phyloP scores from a whole-genome alignment of 2,113 vertebrate species.

The Entomyzon cyanotis region DNA sequence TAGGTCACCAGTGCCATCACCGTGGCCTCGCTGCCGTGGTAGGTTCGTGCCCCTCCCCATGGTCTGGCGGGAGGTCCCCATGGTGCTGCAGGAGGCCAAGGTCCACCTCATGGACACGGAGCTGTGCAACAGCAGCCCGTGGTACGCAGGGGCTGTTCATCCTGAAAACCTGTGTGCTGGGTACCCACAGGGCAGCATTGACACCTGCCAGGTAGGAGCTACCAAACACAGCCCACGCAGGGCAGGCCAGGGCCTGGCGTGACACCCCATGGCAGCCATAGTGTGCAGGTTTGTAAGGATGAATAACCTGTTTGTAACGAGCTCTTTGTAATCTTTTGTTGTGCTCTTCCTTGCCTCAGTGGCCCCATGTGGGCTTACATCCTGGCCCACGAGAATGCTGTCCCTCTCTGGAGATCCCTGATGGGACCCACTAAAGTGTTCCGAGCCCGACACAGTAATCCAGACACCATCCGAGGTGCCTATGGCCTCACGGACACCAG shows the following conservation, averaged over 20 bases:
- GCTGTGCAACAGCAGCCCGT: background rate
- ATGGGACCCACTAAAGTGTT: slow-evolving; percentile 98
- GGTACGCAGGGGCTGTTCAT: background rate
- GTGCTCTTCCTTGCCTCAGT: slow-evolving; percentile 58
- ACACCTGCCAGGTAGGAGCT: background rate
- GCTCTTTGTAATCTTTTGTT: background rate
- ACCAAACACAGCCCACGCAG: background rate
- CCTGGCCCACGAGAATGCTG: slow-evolving; percentile 86
- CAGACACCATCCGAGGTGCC: slow-evolving; percentile 83
- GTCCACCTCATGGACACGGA: background rate
- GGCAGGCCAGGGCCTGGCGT: background rate
- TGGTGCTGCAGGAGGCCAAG: background rate
- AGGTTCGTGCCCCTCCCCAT: background rate
- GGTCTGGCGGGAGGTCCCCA: background rate
- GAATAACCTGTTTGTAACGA: background rate
- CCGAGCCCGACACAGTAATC: slow-evolving; percentile 80
- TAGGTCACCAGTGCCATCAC: background rate
- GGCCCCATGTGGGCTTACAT: slow-evolving; percentile 94
- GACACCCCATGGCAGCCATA: background rate
- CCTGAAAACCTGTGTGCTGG: background rate
- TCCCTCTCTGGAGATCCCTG: slow-evolving; percentile 85
- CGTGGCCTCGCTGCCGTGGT: background rate
- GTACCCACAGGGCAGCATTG: background rate
- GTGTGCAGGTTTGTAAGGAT: background rate
- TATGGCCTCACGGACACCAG: slow-evolving; percentile 94